Evolutionary conservation across 2,888 invertebrate genomes (phyloP).

Genomic region (Lithosia quadra): DNA sequence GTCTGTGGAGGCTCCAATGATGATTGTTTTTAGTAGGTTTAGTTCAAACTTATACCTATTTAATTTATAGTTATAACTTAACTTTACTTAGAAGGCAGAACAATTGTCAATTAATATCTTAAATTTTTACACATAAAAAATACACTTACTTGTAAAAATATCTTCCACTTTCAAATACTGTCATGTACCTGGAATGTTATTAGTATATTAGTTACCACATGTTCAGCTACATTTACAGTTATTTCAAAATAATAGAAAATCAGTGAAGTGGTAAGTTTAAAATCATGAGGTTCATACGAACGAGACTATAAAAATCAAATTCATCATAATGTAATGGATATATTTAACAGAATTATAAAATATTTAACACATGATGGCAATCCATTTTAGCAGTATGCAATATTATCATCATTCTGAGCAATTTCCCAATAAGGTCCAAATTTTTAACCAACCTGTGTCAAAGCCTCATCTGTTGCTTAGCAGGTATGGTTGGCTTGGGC

Average conservation of each 20-base stretch:
- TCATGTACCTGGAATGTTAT: conserved; percentile 24
- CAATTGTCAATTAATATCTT: background rate
- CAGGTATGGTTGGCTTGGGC: too few relatives aligned
- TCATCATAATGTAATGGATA: conserved; percentile 65
- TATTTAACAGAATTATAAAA: too few relatives aligned
- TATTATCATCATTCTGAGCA: too few relatives aligned
- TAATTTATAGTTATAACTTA: too few relatives aligned
- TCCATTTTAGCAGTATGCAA: too few relatives aligned
- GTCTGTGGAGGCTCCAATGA: too few relatives aligned
- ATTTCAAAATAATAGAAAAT: conserved; percentile 22
- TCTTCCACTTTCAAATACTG: background rate
- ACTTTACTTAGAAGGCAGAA: background rate
- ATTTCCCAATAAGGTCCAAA: too few relatives aligned
- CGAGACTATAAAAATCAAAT: conserved; percentile 59
- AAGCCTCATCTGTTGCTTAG: too few relatives aligned
- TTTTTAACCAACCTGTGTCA: too few relatives aligned
- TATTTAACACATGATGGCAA: too few relatives aligned
- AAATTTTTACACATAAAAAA: background rate
- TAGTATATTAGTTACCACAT: background rate
- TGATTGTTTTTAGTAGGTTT: background rate
- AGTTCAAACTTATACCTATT: background rate
- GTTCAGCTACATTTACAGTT: background rate
- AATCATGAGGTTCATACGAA: conserved; percentile 75
- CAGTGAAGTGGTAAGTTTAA: conserved; percentile 68
- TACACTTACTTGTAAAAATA: conserved; percentile 1